These are phyloP conservation scores for Potamarius usumacintae DNA, from an alignment of 2,113 vertebrate genomes.

Conservation along the genomic window DNA sequence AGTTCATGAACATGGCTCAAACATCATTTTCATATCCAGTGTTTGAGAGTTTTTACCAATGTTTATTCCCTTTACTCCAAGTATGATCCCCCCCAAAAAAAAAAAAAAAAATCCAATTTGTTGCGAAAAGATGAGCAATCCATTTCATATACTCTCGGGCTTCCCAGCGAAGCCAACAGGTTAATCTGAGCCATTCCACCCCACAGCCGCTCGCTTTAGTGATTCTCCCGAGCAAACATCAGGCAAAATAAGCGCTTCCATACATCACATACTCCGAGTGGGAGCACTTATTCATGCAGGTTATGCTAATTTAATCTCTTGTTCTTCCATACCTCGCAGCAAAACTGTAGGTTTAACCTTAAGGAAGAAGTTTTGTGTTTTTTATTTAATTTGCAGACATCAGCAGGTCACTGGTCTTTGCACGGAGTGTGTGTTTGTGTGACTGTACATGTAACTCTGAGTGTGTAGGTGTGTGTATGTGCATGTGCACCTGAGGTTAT, in stretches of 20 bases:
- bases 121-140: conserved; percentile 17
- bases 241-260: conserved; percentile 63
- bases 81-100: conserved; percentile 20
- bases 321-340: conserved; percentile 53
- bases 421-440: neutral
- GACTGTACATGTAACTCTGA: neutral
- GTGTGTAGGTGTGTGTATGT: neutral
- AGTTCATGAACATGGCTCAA: neutral
- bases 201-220: conserved; percentile 1
- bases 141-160: conserved; percentile 33
- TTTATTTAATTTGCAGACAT: conserved; percentile 5
- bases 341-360: conserved; percentile 48
- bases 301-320: conserved; percentile 72
- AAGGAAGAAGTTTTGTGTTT: conserved; percentile 36
- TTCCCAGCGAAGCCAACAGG: conserved; percentile 19
- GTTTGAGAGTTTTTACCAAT: neutral
- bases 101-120: conserved; percentile 32
- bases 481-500: conserved; percentile 48
- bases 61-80: neutral
- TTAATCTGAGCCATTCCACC: conserved; percentile 29
- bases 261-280: conserved; percentile 62
- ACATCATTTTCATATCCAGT: neutral
- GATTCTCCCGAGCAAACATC: conserved; percentile 27
- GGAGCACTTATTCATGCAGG: conserved; percentile 62
- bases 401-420: neutral